Evolutionary conservation across 92 coral and sea anemone species (phyloP), one percentile per base, ranked within the genome.

Genomic region (Parazoanthus atlanticus): DNA sequence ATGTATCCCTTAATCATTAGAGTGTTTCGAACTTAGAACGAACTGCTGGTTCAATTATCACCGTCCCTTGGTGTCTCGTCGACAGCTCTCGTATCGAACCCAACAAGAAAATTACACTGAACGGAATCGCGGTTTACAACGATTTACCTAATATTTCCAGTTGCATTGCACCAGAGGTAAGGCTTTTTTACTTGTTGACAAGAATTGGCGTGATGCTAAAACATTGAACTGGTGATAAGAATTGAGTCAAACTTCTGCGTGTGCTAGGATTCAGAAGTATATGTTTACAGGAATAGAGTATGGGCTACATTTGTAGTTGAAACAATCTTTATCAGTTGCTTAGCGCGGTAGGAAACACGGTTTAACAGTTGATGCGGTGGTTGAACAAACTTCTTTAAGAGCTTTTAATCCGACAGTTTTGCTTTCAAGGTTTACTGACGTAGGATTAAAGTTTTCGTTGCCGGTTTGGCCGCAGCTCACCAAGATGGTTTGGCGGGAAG

Each of bases 111-210:
- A 54, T 25, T 31, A 8, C 9, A 28, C 77, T 34, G 28, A 83
- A 15, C 10, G 38, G 56, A 66, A 82, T 28, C 76, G 67, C 40
- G 34, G 64, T 41, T 40, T 71, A 64, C 40, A 66, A 83, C 2
- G 38, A 36, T 36, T 36, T 36, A 2, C 30, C 56, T 49, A 69
- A 58, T 41, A 43, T 69, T 41, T 83, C 13, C 61, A 5, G 78
- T 69, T 21, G 10, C 10, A 33, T 67, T 52, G 26, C 49, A 23
- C 28, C 1, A 46, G 65, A 84, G 87, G 87, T 84, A 74, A 71
- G 87, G 25, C 12, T 30, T 84, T 70, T 28, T 47, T 28, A 17
- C 25, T 8, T 84, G 79, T 84, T 69, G 87, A 84, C 77, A 84
- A 84, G 28, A 84, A 71, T 58, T 56, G 28, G 46, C 78, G 52